These are phyloP conservation scores for Herminia tarsipennalis DNA, from an alignment of 2,888 invertebrate species.

Conservation along the genomic window DNA sequence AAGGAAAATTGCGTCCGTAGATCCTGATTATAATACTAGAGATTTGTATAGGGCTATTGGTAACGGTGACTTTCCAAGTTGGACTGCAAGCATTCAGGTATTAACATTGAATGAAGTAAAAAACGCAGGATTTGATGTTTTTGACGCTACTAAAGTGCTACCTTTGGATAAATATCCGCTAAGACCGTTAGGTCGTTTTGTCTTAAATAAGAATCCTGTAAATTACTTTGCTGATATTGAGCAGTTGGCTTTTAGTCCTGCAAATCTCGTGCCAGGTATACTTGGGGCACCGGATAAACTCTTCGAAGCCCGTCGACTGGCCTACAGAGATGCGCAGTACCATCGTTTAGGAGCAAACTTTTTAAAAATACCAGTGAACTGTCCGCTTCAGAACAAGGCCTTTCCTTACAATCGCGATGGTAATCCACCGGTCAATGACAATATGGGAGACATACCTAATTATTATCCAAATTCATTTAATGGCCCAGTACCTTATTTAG, in stretches of 20 bases:
- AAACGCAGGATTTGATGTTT: conserved; percentile 91
- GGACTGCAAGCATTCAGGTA: conserved; percentile 91
- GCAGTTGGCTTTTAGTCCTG: conserved; percentile 94
- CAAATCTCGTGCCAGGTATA: conserved; percentile 95
- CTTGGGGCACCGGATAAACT: conserved; percentile 96
- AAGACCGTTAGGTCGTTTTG: conserved; percentile 92
- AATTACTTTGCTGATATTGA: conserved; percentile 97
- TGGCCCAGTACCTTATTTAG: conserved; percentile 87
- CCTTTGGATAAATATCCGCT: conserved; percentile 91
- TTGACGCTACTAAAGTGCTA: conserved; percentile 96
- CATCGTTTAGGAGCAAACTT: conserved; percentile 95
- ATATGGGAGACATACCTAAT: conserved; percentile 94
- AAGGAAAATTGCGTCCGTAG: conserved; percentile 86
- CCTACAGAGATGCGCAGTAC: conserved; percentile 94
- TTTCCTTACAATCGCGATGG: conserved; percentile 95
- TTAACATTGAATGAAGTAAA: conserved; percentile 93
- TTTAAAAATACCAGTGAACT: conserved; percentile 96
- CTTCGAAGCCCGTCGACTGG: conserved; percentile 92
- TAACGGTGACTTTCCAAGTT: conserved; percentile 88
- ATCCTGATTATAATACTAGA: conserved; percentile 94
- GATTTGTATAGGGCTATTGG: conserved; percentile 95
- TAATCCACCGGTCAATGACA: conserved; percentile 88
- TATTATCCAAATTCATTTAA: too few relatives aligned
- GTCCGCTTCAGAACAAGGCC: conserved; percentile 89
- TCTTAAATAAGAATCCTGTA: conserved; percentile 93